phyloP scores from a whole-genome alignment of 2,797 vertebrate genomes.

The Melanotaenia boesemani region DNA sequence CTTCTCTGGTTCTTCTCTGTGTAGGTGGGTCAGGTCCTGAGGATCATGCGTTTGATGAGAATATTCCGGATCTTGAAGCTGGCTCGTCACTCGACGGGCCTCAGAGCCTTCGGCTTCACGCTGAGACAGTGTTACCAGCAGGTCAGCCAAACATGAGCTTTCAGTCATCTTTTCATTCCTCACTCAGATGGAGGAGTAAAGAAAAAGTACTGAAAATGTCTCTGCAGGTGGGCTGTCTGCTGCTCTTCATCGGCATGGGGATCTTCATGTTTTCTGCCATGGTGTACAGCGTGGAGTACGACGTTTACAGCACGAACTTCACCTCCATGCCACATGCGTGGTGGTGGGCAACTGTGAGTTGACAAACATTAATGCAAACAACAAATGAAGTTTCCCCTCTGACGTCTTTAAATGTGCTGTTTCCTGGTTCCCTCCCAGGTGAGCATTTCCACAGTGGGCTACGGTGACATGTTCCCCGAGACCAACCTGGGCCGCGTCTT shows the following conservation, averaged over 20 bases:
- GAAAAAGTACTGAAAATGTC: not conserved
- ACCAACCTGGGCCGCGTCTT: slow-evolving; percentile 92
- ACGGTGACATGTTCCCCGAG: slow-evolving; percentile 93
- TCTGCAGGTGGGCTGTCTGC: slow-evolving; percentile 91
- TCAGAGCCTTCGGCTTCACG: slow-evolving; percentile 94
- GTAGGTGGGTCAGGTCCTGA: slow-evolving; percentile 92
- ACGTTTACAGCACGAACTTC: slow-evolving; percentile 93
- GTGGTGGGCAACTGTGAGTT: slow-evolving; percentile 96
- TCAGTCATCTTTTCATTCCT: too few species aligned
- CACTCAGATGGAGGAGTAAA: not conserved
- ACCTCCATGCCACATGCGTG: slow-evolving; percentile 94
- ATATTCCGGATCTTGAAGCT: slow-evolving; percentile 96
- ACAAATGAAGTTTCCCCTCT: not conserved
- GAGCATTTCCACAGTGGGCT: slow-evolving; percentile 96
- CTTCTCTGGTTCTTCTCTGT: not conserved
- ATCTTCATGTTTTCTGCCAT: slow-evolving; percentile 95
- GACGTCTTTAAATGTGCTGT: not conserved
- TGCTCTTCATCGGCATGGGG: slow-evolving; percentile 95
- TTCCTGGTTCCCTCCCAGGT: slow-evolving; percentile 77
- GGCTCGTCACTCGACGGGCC: slow-evolving; percentile 94
- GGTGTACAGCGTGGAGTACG: slow-evolving; percentile 93
- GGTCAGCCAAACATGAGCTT: slow-evolving; percentile 38
- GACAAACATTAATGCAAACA: not conserved
- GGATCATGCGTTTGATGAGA: slow-evolving; percentile 94
- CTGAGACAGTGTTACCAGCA: slow-evolving; percentile 94